A percentile compares a stretch with the other conserved stretches of the same genome.
Conservation (phyloP, 2,113 vertebrate species). For the Scomber scombrus region DNA sequence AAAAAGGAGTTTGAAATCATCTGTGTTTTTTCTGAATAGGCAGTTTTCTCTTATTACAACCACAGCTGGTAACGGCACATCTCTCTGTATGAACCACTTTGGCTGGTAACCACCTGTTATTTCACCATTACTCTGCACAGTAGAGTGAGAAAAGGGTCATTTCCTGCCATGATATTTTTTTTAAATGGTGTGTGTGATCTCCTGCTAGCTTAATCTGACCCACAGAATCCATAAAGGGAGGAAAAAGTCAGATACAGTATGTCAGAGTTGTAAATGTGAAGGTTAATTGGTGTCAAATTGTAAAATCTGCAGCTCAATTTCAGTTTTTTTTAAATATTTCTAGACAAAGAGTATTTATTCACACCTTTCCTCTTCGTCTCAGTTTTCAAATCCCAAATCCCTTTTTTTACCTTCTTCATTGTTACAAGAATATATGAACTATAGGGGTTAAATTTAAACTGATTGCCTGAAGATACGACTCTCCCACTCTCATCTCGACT, state of each 20-base stretch:
- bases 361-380: too few relatives aligned
- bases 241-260: slow-evolving; percentile 21
- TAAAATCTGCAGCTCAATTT: slow-evolving; percentile 14
- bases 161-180: too few relatives aligned
- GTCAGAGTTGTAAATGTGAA: slow-evolving; percentile 32
- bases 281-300: slow-evolving; percentile 39
- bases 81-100: slow-evolving; percentile 33
- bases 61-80: slow-evolving; percentile 19
- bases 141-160: slow-evolving; percentile 53
- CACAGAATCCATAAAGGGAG: not conserved
- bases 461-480: too few relatives aligned
- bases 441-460: too few relatives aligned
- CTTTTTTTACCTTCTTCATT: too few relatives aligned
- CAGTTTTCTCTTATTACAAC: slow-evolving; percentile 20
- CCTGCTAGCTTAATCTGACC: slow-evolving; percentile 30
- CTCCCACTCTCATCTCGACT: too few relatives aligned
- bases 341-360: too few relatives aligned
- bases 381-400: too few relatives aligned
- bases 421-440: too few relatives aligned
- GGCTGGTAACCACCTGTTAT: slow-evolving; percentile 36
- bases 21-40: slow-evolving; percentile 6
- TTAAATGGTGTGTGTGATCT: slow-evolving; percentile 33
- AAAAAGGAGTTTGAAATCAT: slow-evolving; percentile 5
- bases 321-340: too few relatives aligned
- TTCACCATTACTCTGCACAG: slow-evolving; percentile 58